Evolutionary conservation across 2,888 invertebrate genomes (phyloP).

Genomic region (Drosophila phalerata): DNA sequence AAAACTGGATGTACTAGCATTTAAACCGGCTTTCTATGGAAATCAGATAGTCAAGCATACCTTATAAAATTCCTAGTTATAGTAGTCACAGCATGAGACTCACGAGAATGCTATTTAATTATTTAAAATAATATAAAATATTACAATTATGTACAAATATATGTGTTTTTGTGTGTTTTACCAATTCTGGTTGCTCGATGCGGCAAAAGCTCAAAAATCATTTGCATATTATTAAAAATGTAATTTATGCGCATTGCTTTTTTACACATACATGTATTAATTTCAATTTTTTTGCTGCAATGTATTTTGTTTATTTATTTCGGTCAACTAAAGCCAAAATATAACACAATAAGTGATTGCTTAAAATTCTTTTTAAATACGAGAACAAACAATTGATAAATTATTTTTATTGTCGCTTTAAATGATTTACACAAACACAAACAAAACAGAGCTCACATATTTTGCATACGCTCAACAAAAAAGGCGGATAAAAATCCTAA

Average conservation of each 20-base stretch:
- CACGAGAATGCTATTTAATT: slow-evolving; percentile 48
- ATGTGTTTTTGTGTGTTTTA: slow-evolving; percentile 12
- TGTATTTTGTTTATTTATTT: slow-evolving; percentile 44
- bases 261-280: slow-evolving; percentile 18
- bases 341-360: slow-evolving; percentile 41
- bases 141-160: neutral
- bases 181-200: slow-evolving; percentile 6
- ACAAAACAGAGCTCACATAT: slow-evolving; percentile 17
- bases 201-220: slow-evolving; percentile 16
- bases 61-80: slow-evolving; percentile 1
- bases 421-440: slow-evolving; percentile 15
- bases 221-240: slow-evolving; percentile 13
- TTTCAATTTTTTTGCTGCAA: slow-evolving; percentile 22
- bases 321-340: slow-evolving; percentile 52
- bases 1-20: too few species aligned
- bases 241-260: slow-evolving; percentile 48
- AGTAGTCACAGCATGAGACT: slow-evolving; percentile 6
- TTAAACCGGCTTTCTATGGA: neutral
- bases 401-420: slow-evolving; percentile 34
- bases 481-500: neutral
- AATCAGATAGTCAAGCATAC: neutral
- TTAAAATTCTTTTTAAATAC: slow-evolving; percentile 21
- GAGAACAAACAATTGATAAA: slow-evolving; percentile 28
- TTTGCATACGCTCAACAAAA: slow-evolving; percentile 6
- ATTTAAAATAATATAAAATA: slow-evolving; percentile 53